Base-by-base conservation (phyloP, 1,140 invertebrate genomes). In the Drosophila cardini region DNA sequence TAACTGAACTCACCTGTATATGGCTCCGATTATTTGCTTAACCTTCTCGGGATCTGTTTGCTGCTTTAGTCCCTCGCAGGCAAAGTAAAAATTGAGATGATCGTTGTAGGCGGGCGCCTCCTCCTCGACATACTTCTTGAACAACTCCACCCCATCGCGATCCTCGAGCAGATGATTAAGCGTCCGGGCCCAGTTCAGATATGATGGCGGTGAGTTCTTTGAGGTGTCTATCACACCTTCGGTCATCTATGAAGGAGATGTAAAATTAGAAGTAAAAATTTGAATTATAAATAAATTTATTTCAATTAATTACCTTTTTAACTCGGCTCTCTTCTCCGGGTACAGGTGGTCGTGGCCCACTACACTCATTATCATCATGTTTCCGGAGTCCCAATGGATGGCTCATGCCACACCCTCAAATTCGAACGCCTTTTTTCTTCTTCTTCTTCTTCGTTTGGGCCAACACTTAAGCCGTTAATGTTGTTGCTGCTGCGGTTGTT, bases 71-170 rank as follows among this genome's bases (percentile, higher is more conserved):
- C 97, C 97, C 91, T 97, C 95, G 92, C 97, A 98, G 46, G 97
- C 97, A 93, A 98, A 98, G 94, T 97, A 97, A 93, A 98, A 98
- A 90, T 97, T 95, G 71, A 98, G 94, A 40, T 95, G 94, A 92
- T 96, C 95, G 55, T 95, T 95, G 92, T 96, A 95, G 72, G 94
- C 94, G 77, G 95, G 95, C 63, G 96, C 95, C 92, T 98, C 97
- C 80, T 96, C 94, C 80, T 95, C 93, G 72, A 98, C 94, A 93
- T 96, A 98, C 87, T 94, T 94, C 87, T 95, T 95, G 93, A 98
- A 98, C 78, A 98, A 93, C 53, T 95, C 94, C 63, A 97, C 95
- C 48, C 97, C 97, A 92, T 98, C 96, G 63, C 94, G 94, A 93
- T 98, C 98, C 91, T 95, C 94, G 69, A 98, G 94, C 72, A 98